A percentile compares a stretch with the other conserved stretches of the same genome.
Evolutionary conservation across 2,797 vertebrate species (phyloP).

Genomic region (Rhinogobio ventralis): DNA sequence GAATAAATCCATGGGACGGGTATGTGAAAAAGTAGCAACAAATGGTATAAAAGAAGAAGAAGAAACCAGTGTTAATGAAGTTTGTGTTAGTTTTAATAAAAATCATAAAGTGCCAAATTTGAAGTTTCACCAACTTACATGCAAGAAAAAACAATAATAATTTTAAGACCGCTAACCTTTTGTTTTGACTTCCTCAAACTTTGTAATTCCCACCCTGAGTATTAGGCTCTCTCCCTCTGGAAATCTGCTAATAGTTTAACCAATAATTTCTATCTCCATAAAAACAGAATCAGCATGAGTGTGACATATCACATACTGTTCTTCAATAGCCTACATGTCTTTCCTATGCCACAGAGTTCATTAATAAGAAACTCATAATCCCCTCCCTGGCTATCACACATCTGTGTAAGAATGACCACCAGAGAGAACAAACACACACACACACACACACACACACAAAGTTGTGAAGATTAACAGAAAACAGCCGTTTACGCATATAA

Average conservation of each 20-base stretch:
- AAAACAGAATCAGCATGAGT: background rate
- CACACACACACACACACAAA: constrained; percentile 67
- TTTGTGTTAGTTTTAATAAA: background rate
- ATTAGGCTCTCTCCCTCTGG: background rate
- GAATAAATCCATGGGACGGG: background rate
- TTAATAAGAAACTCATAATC: background rate
- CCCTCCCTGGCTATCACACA: constrained; percentile 6
- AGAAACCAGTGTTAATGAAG: background rate
- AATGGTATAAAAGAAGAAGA: no score
- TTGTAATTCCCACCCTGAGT: background rate
- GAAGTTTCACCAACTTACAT: background rate
- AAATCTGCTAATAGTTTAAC: background rate
- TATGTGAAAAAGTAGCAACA: background rate
- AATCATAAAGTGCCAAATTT: background rate
- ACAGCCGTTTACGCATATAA: background rate
- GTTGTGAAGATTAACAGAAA: background rate
- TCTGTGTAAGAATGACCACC: constrained; percentile 81
- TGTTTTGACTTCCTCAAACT: constrained; percentile 1
- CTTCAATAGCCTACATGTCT: background rate
- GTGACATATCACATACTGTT: background rate
- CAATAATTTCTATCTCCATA: background rate
- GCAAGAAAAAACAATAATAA: background rate
- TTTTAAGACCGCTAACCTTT: background rate
- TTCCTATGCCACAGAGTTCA: background rate
- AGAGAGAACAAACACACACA: constrained; percentile 69